phyloP scores from a whole-genome alignment of 2,888 invertebrate genomes.

The Monochamus alternatus region DNA sequence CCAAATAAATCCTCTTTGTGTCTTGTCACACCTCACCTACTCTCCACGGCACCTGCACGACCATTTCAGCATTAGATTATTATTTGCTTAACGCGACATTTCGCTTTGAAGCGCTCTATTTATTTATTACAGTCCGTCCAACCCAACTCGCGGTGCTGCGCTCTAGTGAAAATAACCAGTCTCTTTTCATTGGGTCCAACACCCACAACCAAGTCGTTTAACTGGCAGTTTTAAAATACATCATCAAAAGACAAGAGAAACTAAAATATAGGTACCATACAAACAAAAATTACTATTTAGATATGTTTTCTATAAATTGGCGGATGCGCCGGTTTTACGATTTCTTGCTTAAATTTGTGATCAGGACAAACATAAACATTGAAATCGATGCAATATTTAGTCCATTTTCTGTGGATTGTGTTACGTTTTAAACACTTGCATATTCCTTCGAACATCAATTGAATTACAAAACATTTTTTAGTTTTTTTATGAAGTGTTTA shows the following conservation, averaged over 20 bases:
- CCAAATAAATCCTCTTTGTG: conserved; percentile 3
- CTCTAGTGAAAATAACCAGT: conserved; percentile 24
- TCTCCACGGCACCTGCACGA: neutral
- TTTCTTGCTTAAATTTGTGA: neutral
- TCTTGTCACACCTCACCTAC: neutral
- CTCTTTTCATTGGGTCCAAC: conserved; percentile 4
- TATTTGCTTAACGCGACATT: conserved; percentile 45
- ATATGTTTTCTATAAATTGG: neutral
- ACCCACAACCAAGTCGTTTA: conserved; percentile 2
- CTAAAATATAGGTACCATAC: neutral
- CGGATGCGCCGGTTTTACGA: conserved; percentile 11
- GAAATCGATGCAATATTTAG: too few species aligned
- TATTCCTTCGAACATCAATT: too few species aligned
- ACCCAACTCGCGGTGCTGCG: conserved; percentile 39
- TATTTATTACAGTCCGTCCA: conserved; percentile 47
- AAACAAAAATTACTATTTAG: neutral
- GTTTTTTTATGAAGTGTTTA: too few species aligned
- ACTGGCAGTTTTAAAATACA: neutral
- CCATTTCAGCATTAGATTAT: conserved; percentile 34
- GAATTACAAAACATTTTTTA: too few species aligned
- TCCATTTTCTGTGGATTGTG: too few species aligned
- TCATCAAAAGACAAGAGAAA: neutral
- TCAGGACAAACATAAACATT: too few species aligned
- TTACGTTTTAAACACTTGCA: too few species aligned
- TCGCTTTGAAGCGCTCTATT: conserved; percentile 43